Evolutionary conservation across 2,797 vertebrate genomes (phyloP).

Genomic region (Philypnodon macrostomus): DNA sequence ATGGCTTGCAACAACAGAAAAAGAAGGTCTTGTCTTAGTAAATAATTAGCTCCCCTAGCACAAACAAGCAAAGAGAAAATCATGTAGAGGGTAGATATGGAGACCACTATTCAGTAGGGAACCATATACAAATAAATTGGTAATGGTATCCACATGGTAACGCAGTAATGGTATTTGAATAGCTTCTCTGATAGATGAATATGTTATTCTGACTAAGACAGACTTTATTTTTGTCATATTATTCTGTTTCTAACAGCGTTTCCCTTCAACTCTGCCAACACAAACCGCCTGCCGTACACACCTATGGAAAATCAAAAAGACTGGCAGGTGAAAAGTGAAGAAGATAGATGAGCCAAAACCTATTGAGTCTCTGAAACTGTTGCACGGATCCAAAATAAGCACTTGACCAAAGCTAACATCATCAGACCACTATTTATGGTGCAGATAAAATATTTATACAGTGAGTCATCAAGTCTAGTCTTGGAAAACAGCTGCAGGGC

Average conservation of each 20-base stretch:
- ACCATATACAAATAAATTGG: too few species aligned
- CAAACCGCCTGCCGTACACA: conserved; percentile 21
- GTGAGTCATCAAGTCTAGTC: conserved; percentile 67
- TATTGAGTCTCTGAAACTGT: conserved; percentile 42
- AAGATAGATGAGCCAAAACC: conserved; percentile 62
- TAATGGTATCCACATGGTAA: too few species aligned
- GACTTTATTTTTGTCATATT: conserved; percentile 10
- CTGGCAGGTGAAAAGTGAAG: conserved; percentile 49
- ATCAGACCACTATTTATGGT: conserved; percentile 61
- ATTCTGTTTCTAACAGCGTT: conserved; percentile 32
- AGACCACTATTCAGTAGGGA: too few species aligned
- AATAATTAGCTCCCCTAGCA: too few species aligned
- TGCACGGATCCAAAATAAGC: conserved; percentile 65
- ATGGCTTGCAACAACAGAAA: too few species aligned
- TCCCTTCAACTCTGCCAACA: conserved; percentile 24
- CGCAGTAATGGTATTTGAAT: background rate
- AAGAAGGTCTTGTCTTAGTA: conserved; percentile 59
- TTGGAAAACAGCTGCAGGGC: conserved; percentile 66
- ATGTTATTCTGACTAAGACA: background rate
- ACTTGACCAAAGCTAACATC: conserved; percentile 72
- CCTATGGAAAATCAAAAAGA: conserved; percentile 24
- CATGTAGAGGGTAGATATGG: too few species aligned
- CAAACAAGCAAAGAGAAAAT: too few species aligned
- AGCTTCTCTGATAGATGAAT: conserved; percentile 19
- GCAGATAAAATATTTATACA: conserved; percentile 73